These are phyloP conservation scores for Brachionichthys hirsutus DNA, from an alignment of 2,113 vertebrate species.

Conservation along the genomic window DNA sequence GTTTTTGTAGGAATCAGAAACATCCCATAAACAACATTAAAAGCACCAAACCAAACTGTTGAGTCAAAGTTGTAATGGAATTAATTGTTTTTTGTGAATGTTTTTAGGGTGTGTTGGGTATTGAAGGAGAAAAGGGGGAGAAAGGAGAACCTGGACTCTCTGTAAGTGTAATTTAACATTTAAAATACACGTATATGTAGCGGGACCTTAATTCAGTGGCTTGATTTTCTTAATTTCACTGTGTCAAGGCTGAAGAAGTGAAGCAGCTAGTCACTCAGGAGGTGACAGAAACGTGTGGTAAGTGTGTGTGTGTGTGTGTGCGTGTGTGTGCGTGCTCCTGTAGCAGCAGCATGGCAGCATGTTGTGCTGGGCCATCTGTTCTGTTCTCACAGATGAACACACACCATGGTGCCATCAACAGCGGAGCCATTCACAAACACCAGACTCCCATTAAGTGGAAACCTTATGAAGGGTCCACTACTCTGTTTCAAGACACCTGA, in stretches of 20 bases:
- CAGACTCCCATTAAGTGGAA: slow-evolving; percentile 36
- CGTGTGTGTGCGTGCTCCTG: slow-evolving; percentile 40
- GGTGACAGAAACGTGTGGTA: slow-evolving; percentile 82
- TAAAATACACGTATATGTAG: neutral
- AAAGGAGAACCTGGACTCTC: slow-evolving; percentile 86
- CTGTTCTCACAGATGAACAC: slow-evolving; percentile 73
- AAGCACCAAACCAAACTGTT: too few relatives aligned
- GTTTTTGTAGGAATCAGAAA: too few relatives aligned
- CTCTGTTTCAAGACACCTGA: slow-evolving; percentile 3
- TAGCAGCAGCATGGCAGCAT: slow-evolving; percentile 67
- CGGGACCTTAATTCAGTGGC: neutral
- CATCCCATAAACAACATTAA: neutral
- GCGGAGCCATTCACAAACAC: slow-evolving; percentile 68
- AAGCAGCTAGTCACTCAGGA: slow-evolving; percentile 82
- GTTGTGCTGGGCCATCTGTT: slow-evolving; percentile 78
- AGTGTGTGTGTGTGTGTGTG: slow-evolving; percentile 53
- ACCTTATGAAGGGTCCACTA: slow-evolving; percentile 17
- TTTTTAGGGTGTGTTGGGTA: slow-evolving; percentile 78
- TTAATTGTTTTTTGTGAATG: neutral
- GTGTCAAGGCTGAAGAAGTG: slow-evolving; percentile 81
- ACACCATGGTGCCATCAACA: slow-evolving; percentile 50
- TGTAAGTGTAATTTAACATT: slow-evolving; percentile 34
- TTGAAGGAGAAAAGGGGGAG: slow-evolving; percentile 81
- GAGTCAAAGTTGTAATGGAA: neutral
- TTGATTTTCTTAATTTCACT: slow-evolving; percentile 11